These are phyloP conservation scores for Acanthornis magna DNA, from an alignment of 2,797 vertebrate genomes.

Conservation along the genomic window DNA sequence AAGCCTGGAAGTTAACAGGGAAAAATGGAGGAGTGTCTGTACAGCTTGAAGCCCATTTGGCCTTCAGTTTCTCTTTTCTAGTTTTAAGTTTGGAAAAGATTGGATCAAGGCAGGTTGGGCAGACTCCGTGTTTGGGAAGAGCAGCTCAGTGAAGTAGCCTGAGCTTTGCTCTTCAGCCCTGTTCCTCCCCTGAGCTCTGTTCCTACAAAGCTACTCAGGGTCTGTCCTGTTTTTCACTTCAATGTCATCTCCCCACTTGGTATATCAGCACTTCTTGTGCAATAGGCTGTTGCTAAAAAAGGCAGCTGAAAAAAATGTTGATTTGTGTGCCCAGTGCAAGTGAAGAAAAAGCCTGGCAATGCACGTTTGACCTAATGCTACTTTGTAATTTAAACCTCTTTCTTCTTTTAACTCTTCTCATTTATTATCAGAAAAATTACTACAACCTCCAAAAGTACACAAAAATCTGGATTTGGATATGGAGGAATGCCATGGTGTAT, in stretches of 20 bases:
- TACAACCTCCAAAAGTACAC: neutral
- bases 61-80: neutral
- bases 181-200: neutral
- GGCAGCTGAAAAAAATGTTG: neutral
- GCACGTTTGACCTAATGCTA: neutral
- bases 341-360: neutral
- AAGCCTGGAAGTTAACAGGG: slow-evolving; percentile 6
- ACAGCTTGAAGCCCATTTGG: neutral
- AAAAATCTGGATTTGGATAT: neutral
- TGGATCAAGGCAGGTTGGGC: rapidly evolving
- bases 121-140: neutral
- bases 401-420: neutral
- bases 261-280: neutral
- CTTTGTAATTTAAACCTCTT: neutral
- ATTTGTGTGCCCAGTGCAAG: neutral
- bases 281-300: neutral
- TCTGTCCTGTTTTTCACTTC: rapidly evolving
- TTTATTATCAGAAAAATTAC: neutral
- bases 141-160: neutral
- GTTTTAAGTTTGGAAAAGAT: neutral
- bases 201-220: rapidly evolving
- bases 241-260: rapidly evolving
- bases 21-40: neutral
- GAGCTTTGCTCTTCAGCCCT: neutral
- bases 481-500: neutral